Evolutionary conservation across 2,888 invertebrate species (phyloP), one percentile per base, ranked within the genome.

Genomic region (Idaea aversata): DNA sequence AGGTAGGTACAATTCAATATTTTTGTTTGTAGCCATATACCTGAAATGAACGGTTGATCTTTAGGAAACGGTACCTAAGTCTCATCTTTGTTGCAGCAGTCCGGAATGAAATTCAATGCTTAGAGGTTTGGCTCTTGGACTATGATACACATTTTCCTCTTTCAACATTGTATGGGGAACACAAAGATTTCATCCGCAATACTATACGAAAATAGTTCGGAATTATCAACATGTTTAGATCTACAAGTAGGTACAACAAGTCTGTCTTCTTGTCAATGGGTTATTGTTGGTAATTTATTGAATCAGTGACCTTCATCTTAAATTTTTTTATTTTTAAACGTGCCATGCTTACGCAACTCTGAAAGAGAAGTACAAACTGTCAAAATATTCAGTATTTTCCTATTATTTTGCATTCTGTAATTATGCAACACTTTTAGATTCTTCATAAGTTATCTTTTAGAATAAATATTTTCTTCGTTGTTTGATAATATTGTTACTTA

Each of bases 221-320:
- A 63, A 67, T 76, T 87, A 89, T 87, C 88, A 66, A 57, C 13
- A 62, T 65, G 68, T 73, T 78, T 67, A 73, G 73, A 90, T 88
- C 88, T 66, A 71, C 71, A 70, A n/a, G n/a, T n/a, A n/a, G n/a
- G n/a, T n/a, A n/a, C n/a, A n/a, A n/a, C n/a, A n/a, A 75, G 79
- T 80, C 79, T 80, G 80, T 72, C 75, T 82, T 81, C 75, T 84
- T 82, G 80, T 78, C 73, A 79, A 73, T 74, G 74, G 67, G 78
- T 83, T 79, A 79, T 87, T 87, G 87, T 86, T 75, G 75, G 68
- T 73, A 76, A 78, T 81, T 80, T 80, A 83, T 79, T 77, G 68
- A 79, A 87, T 87, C 87, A 61, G 62, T 82, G 85, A 72, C 86
- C 87, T 88, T 86, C 81, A 88, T 88, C 87, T 87, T 69, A 70